Base-by-base conservation (phyloP, 2,797 vertebrate genomes). In the Periophthalmus magnuspinnatus region DNA sequence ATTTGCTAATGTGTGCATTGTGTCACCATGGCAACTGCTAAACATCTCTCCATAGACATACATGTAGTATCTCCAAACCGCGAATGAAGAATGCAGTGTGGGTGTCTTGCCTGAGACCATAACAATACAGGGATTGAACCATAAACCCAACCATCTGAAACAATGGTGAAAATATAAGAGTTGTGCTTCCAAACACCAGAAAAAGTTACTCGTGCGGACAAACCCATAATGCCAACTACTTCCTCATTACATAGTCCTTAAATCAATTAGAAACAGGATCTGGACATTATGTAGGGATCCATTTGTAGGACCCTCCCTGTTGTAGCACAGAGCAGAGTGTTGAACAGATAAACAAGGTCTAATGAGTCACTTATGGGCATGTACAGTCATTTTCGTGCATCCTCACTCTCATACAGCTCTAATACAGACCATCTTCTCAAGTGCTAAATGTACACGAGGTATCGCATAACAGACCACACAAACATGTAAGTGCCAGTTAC, bases 401-500 rank as follows among this genome's bases (percentile, higher is more conserved):
- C 66, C 32, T 57, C 22, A 22, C 38, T 66, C 55, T 48, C 28
- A 11, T 22, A 54, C n/a, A 10, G 55, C 24, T 38, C 48, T 55
- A 67, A 74, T 76, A 68, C 68, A 72, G 62, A 38, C 48, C 74
- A 69, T 77, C 63, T 65, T 63, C 67, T 54, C 24, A 58, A 86
- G 72, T 67, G 80, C 72, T 61, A 71, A 61, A 75, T 56, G 50
- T 45, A 60, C 58, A 78, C 54, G 1, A 16, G 59, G 60, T 5
- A 5, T 68, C 67, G 77, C 60, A 74, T 86, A 83, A 68, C 82
- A 77, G 22, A 48, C 73, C 71, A 82, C 82, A 84, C 78, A 78
- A 79, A 47, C 70, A 72, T 74, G 78, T 65, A 64, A 68, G 41
- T 87, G 89, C 84, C 85, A 81, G 86, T 87, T 69, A 82, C 72